Conservation (phyloP, 2,797 vertebrate genomes). For the Enteromius fasciolatus region DNA sequence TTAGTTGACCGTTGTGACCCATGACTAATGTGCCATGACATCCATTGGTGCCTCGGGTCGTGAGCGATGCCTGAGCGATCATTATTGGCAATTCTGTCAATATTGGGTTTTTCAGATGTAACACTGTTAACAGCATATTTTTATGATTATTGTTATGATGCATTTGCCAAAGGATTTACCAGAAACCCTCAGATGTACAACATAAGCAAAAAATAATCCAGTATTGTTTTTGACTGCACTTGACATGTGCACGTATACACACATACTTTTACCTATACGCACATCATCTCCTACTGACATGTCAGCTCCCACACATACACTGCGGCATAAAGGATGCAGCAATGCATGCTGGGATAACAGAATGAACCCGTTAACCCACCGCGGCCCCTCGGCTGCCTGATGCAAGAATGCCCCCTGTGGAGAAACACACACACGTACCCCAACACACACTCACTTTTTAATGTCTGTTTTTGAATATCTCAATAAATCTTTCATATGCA, state of each 20-base stretch:
- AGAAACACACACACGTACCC: conserved; percentile 53
- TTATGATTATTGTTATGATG: neutral
- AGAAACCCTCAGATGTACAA: neutral
- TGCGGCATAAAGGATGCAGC: conserved; percentile 48
- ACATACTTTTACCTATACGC: neutral
- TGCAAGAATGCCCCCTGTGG: conserved; percentile 53
- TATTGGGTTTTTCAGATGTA: conserved; percentile 23
- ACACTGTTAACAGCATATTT: conserved; percentile 4
- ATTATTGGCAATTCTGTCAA: conserved; percentile 27
- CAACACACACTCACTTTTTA: conserved; percentile 23
- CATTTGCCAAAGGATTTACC: neutral
- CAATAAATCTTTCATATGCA: conserved; percentile 3
- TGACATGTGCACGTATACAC: neutral
- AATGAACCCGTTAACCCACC: conserved; percentile 67
- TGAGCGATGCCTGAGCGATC: conserved; percentile 7
- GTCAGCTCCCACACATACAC: conserved; percentile 46
- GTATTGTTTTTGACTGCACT: conserved; percentile 14
- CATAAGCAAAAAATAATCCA: neutral
- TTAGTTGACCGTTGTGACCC: neutral
- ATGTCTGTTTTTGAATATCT: conserved; percentile 24
- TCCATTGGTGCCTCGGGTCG: neutral
- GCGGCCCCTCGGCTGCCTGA: conserved; percentile 54
- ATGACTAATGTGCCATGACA: conserved; percentile 29
- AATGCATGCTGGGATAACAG: conserved; percentile 60
- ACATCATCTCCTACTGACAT: conserved; percentile 48